phyloP scores from a whole-genome alignment of 2,113 vertebrate genomes.

The Melanerpes formicivorus region DNA sequence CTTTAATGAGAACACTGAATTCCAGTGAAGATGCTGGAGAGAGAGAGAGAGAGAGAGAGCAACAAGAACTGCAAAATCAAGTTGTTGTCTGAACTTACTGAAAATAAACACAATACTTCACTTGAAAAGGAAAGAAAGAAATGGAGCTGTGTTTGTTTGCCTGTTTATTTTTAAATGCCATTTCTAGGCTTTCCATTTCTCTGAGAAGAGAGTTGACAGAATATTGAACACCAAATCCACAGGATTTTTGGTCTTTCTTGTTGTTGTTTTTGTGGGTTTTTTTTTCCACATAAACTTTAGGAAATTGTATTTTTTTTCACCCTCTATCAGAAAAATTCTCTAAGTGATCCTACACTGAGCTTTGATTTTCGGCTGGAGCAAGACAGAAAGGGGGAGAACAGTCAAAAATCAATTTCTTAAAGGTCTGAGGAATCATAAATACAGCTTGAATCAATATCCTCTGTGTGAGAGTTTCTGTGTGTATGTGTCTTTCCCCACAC shows the following conservation, averaged over 20 bases:
- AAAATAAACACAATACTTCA: neutral
- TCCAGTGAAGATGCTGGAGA: neutral
- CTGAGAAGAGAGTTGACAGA: neutral
- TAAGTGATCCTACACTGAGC: slow-evolving; percentile 47
- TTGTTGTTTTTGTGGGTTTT: neutral
- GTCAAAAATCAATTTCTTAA: slow-evolving; percentile 68
- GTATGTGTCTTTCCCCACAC: neutral
- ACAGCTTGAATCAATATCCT: slow-evolving; percentile 72
- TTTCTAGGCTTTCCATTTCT: neutral
- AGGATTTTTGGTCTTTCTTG: neutral
- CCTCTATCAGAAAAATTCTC: slow-evolving; percentile 35
- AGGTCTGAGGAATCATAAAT: slow-evolving; percentile 76
- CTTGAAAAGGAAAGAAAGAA: slow-evolving; percentile 1
- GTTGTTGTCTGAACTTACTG: neutral
- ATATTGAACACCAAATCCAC: slow-evolving; percentile 21
- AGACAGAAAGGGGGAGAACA: slow-evolving; percentile 48
- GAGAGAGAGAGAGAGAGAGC: neutral
- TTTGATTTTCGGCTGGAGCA: slow-evolving; percentile 75
- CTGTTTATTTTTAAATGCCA: slow-evolving; percentile 34
- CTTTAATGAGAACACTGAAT: neutral
- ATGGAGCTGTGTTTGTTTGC: neutral
- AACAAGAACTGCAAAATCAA: neutral
- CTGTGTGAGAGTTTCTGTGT: neutral
- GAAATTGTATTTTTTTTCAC: neutral
- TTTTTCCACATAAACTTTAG: neutral